Evolutionary conservation across 2,888 invertebrate species (phyloP), one percentile per base, ranked within the genome.

Genomic region (Oscheius sp.): DNA sequence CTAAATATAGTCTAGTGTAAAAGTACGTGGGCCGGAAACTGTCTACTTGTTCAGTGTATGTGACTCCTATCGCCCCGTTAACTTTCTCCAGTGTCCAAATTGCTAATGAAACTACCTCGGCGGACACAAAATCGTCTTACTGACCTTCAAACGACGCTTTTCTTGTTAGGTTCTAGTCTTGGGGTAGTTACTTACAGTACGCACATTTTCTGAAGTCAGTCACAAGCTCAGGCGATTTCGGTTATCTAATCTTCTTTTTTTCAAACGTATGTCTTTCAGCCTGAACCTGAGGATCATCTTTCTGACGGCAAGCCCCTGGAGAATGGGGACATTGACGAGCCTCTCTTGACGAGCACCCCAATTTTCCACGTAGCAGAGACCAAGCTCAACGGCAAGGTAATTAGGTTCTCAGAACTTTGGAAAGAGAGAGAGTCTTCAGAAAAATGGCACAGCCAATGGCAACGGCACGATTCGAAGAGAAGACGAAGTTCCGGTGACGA

Each of bases 321-420:
- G 4, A 47, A 42, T 42, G 50, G 59, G 33, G 33, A 47, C 5
- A 11, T 59, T 35, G 70, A 70, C 11, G 70, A 70, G 57, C 70
- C 70, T 29, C 50, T 70, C 37, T n/a, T 58, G 58, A 70, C 70
- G 3, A 70, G 70, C 50, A 70, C 70, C 37, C 70, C 70, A 11
- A 21, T 70, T 48, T 70, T 70, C 68, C 37, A 68, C n/a, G 55
- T 35, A 2, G 13, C 47, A 2, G 57, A 57, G 29, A 48, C 37
- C 37, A 58, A 32, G 58, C 21, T 47, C 47, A 70, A 70, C 13
- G 59, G 47, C 10, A 48, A 58, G 57, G 68, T 68, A 9, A n/a
- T 35, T 11, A 29, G n/a, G 7, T 13, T 32, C 35, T 10, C 42
- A 42, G 7, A 5, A 42, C 10, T 10, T 53, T 53, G 3, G 53